Base-by-base conservation (phyloP, 2,888 invertebrate genomes). In the Neocrepidodera transversa region DNA sequence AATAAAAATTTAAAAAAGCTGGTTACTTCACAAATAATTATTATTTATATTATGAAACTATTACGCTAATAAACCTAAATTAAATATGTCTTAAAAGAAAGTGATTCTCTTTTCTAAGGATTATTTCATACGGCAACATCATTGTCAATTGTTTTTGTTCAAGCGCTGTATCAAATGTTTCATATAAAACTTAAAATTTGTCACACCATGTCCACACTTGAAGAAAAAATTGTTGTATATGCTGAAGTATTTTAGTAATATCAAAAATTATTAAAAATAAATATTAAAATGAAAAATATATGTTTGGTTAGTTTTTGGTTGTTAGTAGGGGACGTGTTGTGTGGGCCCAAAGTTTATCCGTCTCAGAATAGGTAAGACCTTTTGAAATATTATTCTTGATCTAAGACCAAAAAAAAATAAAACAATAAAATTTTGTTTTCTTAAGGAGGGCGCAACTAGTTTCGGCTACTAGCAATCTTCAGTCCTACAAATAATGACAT, bases 81-180 rank as follows among this genome's bases (percentile, higher is more conserved):
- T 38, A 45, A 43, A 40, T 20, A 28, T 30, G 14, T 20, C 30
- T 38, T 32, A 49, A 56, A 70, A 68, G 72, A 72, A 72, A 72
- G 72, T 68, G 68, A 70, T n/a, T n/a, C n/a, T n/a, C n/a, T n/a
- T n/a, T n/a, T n/a, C n/a, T n/a, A n/a, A 69, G 66, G 64, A 63
- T 62, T 10, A 36, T 10, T 40, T 54, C 52, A 67, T 66, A 64
- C 65, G 64, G 64, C 64, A 72, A 72, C 64, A 49, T 58, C 63
- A 77, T 78, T 79, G 78, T 78, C 66, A 71, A 73, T 73, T 74
- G 75, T 71, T 69, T 67, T 51, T 70, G 64, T 13, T 58, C 65
- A 76, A 70, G 71, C 57, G 66, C 66, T 77, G 78, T 78, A 71
- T 76, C 77, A 71, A 65, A 58, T 70, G 62, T 69, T 64, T 69